A percentile compares a stretch with the other conserved stretches of the same genome.
These are phyloP conservation scores for Mus pahari DNA, from an alignment of 2,113 vertebrate genomes.

Conservation along the genomic window DNA sequence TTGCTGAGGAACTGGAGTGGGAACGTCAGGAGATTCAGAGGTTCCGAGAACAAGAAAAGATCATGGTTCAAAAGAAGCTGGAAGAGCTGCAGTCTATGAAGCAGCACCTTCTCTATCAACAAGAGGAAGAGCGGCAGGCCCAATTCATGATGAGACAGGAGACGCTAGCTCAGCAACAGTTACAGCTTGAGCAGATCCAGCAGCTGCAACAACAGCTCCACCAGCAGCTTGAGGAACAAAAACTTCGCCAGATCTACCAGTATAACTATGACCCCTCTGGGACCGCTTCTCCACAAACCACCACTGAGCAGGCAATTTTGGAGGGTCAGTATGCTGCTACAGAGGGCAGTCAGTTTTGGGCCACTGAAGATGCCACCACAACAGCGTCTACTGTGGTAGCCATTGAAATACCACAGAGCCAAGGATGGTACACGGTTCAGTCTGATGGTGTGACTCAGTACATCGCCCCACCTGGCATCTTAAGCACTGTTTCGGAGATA, in stretches of 20 bases:
- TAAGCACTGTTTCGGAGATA: conserved; percentile 91
- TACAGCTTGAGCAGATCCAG: conserved; percentile 97
- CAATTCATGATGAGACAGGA: conserved; percentile 98
- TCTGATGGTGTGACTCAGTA: conserved; percentile 90
- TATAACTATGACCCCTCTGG: conserved; percentile 90
- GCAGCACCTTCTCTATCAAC: conserved; percentile 96
- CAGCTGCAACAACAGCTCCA: conserved; percentile 97
- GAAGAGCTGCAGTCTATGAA: conserved; percentile 98
- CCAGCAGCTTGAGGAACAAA: conserved; percentile 96
- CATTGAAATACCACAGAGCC: conserved; percentile 88
- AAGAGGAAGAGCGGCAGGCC: conserved; percentile 97
- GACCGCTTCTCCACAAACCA: conserved; percentile 86
- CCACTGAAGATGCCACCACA: conserved; percentile 91
- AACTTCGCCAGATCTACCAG: conserved; percentile 92
- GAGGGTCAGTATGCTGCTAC: conserved; percentile 92
- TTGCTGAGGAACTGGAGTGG: conserved; percentile 98
- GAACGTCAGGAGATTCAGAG: conserved; percentile 98
- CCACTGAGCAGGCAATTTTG: conserved; percentile 90
- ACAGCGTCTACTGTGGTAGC: conserved; percentile 87
- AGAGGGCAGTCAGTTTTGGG: conserved; percentile 95
- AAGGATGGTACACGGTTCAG: conserved; percentile 89
- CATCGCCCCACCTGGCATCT: conserved; percentile 86
- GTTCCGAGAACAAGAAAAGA: conserved; percentile 97
- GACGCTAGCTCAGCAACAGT: conserved; percentile 94
- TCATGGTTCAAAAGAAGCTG: conserved; percentile 98